Percentiles rank a stretch among this genome's conserved stretches.
Conservation (phyloP, 2,888 invertebrate species). For the Drosophila emarginata region DNA sequence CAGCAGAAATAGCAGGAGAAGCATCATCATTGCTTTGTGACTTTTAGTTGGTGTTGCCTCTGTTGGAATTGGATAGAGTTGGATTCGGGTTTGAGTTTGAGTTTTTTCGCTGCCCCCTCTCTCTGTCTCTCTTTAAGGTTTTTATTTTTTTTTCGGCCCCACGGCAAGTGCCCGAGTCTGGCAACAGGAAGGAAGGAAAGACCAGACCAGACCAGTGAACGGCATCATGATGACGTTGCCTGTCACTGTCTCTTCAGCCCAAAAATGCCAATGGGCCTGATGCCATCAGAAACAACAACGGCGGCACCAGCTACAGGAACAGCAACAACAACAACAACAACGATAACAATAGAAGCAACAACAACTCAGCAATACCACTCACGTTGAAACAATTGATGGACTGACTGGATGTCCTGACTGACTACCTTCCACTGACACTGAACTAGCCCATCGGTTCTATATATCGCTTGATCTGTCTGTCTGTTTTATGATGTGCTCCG, state of each 20-base stretch:
- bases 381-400: conserved; percentile 56
- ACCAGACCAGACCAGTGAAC: conserved; percentile 38
- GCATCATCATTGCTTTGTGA: conserved; percentile 24
- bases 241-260: conserved; percentile 22
- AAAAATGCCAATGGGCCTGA: conserved; percentile 31
- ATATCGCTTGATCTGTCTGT: conserved; percentile 40
- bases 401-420: conserved; percentile 10
- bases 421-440: background rate
- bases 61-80: background rate
- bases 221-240: conserved; percentile 44
- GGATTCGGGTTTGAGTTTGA: background rate
- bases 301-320: background rate
- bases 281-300: conserved; percentile 48
- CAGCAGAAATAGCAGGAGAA: background rate
- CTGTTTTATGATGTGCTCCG: conserved; percentile 48
- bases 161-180: conserved; percentile 32
- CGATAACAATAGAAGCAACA: conserved; percentile 2
- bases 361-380: conserved; percentile 46
- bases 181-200: conserved; percentile 38
- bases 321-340: conserved; percentile 35
- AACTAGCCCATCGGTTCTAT: conserved; percentile 33
- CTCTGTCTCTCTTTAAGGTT: background rate
- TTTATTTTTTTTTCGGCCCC: conserved; percentile 42
- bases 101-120: background rate
- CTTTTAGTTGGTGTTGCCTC: conserved; percentile 39